Evolutionary conservation across 37 sponge, comb jelly and placozoan species (phyloP), one percentile per base, ranked within the genome.

Genomic region (Aplysina aerophoba): DNA sequence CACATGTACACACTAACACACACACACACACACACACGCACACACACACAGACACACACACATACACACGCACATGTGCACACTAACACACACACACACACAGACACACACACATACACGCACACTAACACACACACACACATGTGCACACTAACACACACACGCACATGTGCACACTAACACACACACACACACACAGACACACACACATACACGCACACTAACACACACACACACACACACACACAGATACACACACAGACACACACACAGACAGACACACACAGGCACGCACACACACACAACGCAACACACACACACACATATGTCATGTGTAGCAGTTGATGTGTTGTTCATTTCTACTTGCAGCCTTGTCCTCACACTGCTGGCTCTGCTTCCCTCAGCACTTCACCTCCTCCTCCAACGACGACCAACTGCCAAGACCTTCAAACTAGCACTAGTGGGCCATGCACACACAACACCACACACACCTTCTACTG

Each of bases 391-490:
- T 8, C 13, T 86, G 0, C 80, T 94, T 11, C 97, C 97, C 30
- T 94, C 97, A 14, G 87, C 87, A 4, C 31, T 87, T n/a, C 75
- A 90, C 40, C 83, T 97, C 0, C 62, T 94, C 38, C 27, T 81
- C 75, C 3, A n/a, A n/a, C n/a, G n/a, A n/a, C 83, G 87, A 39
- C 97, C 97, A 35, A 84, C 91, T 5, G 72, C 87, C 8, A 83
- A 88, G 69, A 85, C 80, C 63, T 97, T 97, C 41, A 24, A 92
- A 2, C 72, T 94, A 39, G 74, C 91, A 15, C 68, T 97, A 79
- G 97, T 95, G 55, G 88, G 89, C 17, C 14, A 44, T 44, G 50
- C 50, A 44, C 50, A 44, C 50, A 44, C 3, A 3, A 44, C 50
- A 44, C n/a, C n/a, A n/a, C n/a, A n/a, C n/a, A n/a, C n/a, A n/a